These are phyloP conservation scores for Drosophila pandora DNA, from an alignment of 1,140 invertebrate species.

Conservation along the genomic window DNA sequence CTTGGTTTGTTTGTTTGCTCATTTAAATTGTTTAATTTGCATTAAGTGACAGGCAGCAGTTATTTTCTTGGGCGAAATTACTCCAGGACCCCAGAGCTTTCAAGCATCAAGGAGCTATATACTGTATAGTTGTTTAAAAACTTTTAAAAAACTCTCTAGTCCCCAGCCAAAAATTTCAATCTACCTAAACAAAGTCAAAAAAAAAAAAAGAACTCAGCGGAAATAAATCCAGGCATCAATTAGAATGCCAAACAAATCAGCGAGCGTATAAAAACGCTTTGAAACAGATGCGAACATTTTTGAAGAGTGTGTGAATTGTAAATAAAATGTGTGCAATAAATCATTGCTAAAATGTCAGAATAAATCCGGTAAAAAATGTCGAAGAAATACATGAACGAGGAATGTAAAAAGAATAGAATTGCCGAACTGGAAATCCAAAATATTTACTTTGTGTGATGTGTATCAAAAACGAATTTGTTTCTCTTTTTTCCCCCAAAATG, in stretches of 20 bases:
- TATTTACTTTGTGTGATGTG: slow-evolving; percentile 11
- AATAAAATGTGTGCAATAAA: slow-evolving; percentile 53
- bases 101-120: slow-evolving; percentile 14
- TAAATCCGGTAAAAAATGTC: slow-evolving; percentile 25
- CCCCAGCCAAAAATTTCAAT: not conserved
- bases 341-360: slow-evolving; percentile 43
- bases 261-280: slow-evolving; percentile 26
- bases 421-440: slow-evolving; percentile 20
- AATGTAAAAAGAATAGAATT: slow-evolving; percentile 20
- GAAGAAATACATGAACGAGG: slow-evolving; percentile 14
- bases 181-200: not conserved
- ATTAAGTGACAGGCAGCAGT: slow-evolving; percentile 61
- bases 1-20: slow-evolving; percentile 64
- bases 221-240: slow-evolving; percentile 21
- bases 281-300: slow-evolving; percentile 21
- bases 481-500: slow-evolving; percentile 18
- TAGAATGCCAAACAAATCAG: slow-evolving; percentile 22
- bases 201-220: not conserved
- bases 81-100: slow-evolving; percentile 1
- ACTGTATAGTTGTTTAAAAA: slow-evolving; percentile 15
- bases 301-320: slow-evolving; percentile 32
- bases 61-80: slow-evolving; percentile 34
- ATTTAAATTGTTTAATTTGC: slow-evolving; percentile 80
- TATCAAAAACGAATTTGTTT: slow-evolving; percentile 26
- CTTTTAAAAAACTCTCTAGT: slow-evolving; percentile 8